phyloP scores from a whole-genome alignment of 2,113 vertebrate genomes.

The Ceyx margarethae region DNA sequence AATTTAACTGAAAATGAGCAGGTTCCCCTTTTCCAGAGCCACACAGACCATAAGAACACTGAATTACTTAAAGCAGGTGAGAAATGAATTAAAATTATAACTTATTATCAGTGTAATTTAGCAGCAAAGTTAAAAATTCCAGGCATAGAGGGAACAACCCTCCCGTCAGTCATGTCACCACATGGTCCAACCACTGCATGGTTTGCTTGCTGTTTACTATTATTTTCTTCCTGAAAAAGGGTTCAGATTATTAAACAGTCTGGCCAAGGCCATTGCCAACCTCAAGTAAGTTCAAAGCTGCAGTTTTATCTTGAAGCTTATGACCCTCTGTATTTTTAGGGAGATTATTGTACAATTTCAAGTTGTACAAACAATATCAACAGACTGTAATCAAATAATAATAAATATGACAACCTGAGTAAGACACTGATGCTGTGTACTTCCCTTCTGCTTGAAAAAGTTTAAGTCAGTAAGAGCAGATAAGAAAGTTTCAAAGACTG shows the following conservation, averaged over 20 bases:
- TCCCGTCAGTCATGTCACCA: background rate
- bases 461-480: background rate
- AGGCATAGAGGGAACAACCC: background rate
- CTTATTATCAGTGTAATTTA: background rate
- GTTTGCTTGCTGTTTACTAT: background rate
- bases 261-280: background rate
- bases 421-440: background rate
- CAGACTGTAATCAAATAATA: fast-evolving
- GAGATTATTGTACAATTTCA: background rate
- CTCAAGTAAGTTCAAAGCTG: background rate
- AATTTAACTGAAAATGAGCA: background rate
- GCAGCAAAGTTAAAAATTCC: background rate
- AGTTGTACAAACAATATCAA: background rate
- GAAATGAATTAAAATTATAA: background rate
- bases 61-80: background rate
- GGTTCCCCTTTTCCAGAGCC: background rate
- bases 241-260: background rate
- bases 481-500: background rate
- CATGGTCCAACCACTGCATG: fast-evolving
- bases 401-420: background rate
- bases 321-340: background rate
- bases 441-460: background rate
- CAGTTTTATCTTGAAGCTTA: background rate
- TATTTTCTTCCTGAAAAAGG: background rate
- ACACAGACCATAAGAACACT: background rate